Evolutionary conservation across 2,113 vertebrate genomes (phyloP), one percentile per base, ranked within the genome.

Genomic region (Rhabdornis inornatus): DNA sequence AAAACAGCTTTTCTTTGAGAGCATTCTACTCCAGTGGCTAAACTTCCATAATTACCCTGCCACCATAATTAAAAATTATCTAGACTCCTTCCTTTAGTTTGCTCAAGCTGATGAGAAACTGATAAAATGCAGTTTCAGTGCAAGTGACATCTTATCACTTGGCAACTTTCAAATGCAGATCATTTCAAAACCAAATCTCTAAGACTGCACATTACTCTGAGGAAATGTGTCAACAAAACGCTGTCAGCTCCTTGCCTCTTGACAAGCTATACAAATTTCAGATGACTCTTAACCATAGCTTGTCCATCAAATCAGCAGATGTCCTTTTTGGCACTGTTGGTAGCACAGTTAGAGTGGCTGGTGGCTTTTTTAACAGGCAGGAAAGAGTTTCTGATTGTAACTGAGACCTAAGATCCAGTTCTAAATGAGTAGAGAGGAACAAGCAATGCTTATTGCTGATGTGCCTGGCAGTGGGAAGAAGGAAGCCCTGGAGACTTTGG

Each of bases 191-290:
- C 64, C 93, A 77, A 89, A 79, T 91, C 89, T 42, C 31, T 75
- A 84, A 83, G 72, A 60, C 89, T 88, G 82, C 55, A 61, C 63
- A 17, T 81, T 79, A 59, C 79, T 94, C 83, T 86, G 69, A 91
- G 70, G 79, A 87, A 80, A 92, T 31, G 70, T 87, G 90, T 97
- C 96, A 97, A 95, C 93, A 94, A 94, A 95, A 90, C 44, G 70
- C 92, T 95, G 93, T 90, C 94, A 93, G 63, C 75, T 91, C 66
- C 63, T 84, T 92, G 74, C 76, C 61, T 96, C 42, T 83, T 94
- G 92, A 96, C 83, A 96, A 79, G 69, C 60, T 77, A 79, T 61
- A 80, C 79, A 35, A 75, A 78, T 77, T 95, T 95, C 84, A 77
- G 82, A 75, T 68, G 81, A n/a, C 77, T 91, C 64, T 70, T 63